These are phyloP conservation scores for Eristalis arbustorum DNA, from an alignment of 2,888 invertebrate species.

Conservation along the genomic window DNA sequence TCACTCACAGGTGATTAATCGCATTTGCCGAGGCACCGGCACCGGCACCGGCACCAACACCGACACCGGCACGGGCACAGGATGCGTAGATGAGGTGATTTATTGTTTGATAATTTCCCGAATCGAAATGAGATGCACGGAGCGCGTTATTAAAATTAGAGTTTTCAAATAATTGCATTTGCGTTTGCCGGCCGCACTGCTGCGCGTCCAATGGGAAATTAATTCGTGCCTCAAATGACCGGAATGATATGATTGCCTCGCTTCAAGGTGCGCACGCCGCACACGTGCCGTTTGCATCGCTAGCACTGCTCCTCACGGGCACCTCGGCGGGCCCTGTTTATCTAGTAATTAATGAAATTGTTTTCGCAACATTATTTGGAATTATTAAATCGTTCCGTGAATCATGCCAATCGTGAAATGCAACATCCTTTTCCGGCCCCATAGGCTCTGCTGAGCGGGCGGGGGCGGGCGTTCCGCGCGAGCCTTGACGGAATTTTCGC, in stretches of 20 bases:
- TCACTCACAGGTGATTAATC: not conserved
- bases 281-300: not conserved
- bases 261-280: not conserved
- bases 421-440: not conserved
- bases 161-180: not conserved
- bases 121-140: not conserved
- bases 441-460: not conserved
- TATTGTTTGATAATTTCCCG: not conserved
- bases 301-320: not conserved
- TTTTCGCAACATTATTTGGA: not conserved
- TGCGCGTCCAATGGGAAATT: not conserved
- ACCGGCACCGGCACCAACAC: not conserved
- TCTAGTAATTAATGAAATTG: not conserved
- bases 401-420: not conserved
- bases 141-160: not conserved
- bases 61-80: not conserved
- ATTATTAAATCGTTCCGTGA: not conserved
- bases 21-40: not conserved
- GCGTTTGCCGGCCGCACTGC: not conserved
- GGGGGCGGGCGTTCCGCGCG: not conserved
- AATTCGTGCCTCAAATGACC: not conserved
- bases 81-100: not conserved
- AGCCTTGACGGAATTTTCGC: not conserved
- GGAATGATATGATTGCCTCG: not conserved
- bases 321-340: not conserved